These are phyloP conservation scores for Zaprionus ghesquierei DNA, from an alignment of 1,140 invertebrate genomes.

Conservation along the genomic window DNA sequence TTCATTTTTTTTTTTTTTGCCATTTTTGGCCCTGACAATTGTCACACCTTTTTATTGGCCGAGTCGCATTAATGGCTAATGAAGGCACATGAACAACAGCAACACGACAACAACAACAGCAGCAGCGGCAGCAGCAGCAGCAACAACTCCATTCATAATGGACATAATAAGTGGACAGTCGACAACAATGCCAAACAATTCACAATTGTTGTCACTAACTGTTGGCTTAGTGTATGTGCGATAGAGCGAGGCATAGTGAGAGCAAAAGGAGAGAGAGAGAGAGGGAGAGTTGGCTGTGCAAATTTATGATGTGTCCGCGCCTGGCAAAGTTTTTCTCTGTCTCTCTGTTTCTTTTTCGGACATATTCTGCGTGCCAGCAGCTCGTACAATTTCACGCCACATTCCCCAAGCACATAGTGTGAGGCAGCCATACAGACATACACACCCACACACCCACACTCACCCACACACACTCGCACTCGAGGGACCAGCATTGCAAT, in stretches of 20 bases:
- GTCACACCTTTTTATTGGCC: constrained; percentile 69
- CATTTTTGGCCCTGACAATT: constrained; percentile 52
- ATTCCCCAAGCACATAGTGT: background rate
- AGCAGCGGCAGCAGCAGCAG: constrained; percentile 23
- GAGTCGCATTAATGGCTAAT: constrained; percentile 66
- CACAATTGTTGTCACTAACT: constrained; percentile 55
- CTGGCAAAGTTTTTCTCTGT: constrained; percentile 10
- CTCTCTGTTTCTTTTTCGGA: constrained; percentile 5
- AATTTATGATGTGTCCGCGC: constrained; percentile 50
- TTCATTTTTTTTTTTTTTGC: background rate
- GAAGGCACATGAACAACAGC: constrained; percentile 59
- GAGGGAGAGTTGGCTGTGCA: constrained; percentile 27
- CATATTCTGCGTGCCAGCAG: constrained; percentile 13
- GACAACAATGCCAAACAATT: constrained; percentile 55
- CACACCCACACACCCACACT: background rate
- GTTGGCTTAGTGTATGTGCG: background rate
- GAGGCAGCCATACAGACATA: constrained; percentile 1
- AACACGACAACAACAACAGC: constrained; percentile 13
- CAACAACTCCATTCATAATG: constrained; percentile 30
- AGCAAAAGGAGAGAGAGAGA: background rate
- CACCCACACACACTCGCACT: background rate
- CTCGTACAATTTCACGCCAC: constrained; percentile 3
- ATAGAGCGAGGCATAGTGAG: too few species aligned
- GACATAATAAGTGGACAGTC: constrained; percentile 25
- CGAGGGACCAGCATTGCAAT: constrained; percentile 26